These are phyloP conservation scores for Drosophila virilis DNA, from an alignment of 1,140 invertebrate species.

Conservation along the genomic window DNA sequence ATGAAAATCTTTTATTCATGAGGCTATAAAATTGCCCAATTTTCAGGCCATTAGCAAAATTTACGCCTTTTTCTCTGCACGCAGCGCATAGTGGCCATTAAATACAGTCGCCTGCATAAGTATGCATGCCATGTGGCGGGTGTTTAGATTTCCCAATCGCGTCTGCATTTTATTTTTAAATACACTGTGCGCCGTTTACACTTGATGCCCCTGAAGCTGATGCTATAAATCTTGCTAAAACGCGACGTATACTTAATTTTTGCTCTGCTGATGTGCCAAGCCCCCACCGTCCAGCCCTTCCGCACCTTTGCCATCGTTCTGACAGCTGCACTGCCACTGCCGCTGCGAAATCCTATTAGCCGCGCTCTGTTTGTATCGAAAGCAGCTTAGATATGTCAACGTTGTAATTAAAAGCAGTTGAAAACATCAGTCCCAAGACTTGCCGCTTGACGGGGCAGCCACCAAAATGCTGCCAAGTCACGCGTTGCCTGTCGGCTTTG, in stretches of 20 bases:
- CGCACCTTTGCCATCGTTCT: constrained; percentile 5
- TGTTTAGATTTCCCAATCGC: constrained; percentile 68
- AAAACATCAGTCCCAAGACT: constrained; percentile 62
- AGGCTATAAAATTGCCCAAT: constrained; percentile 84
- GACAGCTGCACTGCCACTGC: constrained; percentile 52
- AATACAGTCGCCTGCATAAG: constrained; percentile 82
- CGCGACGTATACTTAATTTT: constrained; percentile 66
- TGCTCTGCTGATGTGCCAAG: constrained; percentile 9
- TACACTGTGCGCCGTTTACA: constrained; percentile 43
- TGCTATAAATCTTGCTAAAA: constrained; percentile 39
- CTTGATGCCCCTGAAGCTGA: constrained; percentile 27
- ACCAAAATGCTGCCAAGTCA: constrained; percentile 68
- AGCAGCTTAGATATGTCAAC: constrained; percentile 80
- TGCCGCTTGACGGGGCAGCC: constrained; percentile 29
- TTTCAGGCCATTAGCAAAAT: constrained; percentile 84
- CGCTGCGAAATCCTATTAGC: constrained; percentile 71
- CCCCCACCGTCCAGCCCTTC: neutral
- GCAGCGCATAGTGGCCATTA: constrained; percentile 80
- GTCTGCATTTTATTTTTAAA: constrained; percentile 60
- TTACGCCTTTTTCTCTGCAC: constrained; percentile 83
- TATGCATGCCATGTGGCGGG: constrained; percentile 65
- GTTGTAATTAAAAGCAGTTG: constrained; percentile 79
- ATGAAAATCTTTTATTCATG: constrained; percentile 84
- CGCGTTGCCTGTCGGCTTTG: constrained; percentile 71
- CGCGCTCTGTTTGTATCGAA: constrained; percentile 70